Percentiles rank a stretch among this genome's conserved stretches.
Conservation (phyloP, 2,888 invertebrate genomes). For the Perizoma flavofasciatum region DNA sequence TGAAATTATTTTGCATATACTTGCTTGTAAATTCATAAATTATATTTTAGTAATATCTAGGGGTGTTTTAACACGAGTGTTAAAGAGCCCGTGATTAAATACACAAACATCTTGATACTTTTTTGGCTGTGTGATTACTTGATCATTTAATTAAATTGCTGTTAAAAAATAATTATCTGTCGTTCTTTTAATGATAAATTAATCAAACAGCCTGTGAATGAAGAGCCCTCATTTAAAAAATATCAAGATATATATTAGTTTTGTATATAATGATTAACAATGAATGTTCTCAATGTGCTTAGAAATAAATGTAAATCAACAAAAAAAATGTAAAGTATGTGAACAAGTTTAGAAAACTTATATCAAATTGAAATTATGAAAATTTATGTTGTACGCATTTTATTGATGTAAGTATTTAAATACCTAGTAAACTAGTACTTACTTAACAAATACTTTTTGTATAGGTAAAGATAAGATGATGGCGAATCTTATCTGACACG, state of each 20-base stretch:
- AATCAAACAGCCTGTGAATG: conserved; percentile 61
- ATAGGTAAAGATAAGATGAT: conserved; percentile 19
- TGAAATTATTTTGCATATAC: conserved; percentile 20
- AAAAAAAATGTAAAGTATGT: conserved; percentile 25
- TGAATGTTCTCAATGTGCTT: conserved; percentile 28
- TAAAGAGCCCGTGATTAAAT: background rate
- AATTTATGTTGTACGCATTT: conserved; percentile 32
- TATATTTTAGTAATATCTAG: conserved; percentile 15
- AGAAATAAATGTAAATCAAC: conserved; percentile 24
- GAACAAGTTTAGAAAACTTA: conserved; percentile 39
- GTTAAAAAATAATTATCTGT: conserved; percentile 25
- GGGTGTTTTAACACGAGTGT: too few species aligned
- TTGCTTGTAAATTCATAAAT: conserved; percentile 31
- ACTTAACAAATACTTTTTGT: conserved; percentile 32
- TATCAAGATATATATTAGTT: conserved; percentile 42
- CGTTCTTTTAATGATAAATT: conserved; percentile 54
- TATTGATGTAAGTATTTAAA: conserved; percentile 17
- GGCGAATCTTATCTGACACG: conserved; percentile 36
- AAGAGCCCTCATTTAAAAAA: conserved; percentile 80
- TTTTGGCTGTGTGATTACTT: conserved; percentile 63
- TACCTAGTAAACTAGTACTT: conserved; percentile 9
- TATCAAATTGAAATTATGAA: conserved; percentile 20
- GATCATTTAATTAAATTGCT: conserved; percentile 43
- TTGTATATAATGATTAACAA: background rate
- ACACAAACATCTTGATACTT: conserved; percentile 50